phyloP scores from a whole-genome alignment of 30 jellyfish, hydroid and myxozoan species.

The Morbakka virulenta region DNA sequence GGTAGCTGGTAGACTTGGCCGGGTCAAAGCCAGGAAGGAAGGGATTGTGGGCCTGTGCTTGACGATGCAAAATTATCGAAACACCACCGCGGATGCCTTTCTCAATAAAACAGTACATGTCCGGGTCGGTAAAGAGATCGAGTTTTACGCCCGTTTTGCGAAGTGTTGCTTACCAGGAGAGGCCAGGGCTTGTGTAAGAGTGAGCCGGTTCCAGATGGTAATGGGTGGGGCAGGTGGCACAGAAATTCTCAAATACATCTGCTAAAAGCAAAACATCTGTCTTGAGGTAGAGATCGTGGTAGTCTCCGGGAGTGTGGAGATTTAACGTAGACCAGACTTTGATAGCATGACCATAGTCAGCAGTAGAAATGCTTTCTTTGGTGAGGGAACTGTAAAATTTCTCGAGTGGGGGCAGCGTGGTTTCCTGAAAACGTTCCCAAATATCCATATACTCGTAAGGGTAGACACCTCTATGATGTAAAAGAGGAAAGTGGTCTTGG shows the following conservation, averaged over 20 bases:
- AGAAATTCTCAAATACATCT: conserved; percentile 39
- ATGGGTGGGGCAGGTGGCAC: conserved; percentile 13
- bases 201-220: conserved; percentile 50
- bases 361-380: conserved; percentile 6
- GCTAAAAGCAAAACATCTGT: conserved; percentile 54
- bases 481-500: neutral
- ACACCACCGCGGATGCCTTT: conserved; percentile 60
- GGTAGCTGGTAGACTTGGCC: conserved; percentile 10
- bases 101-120: conserved; percentile 27
- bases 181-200: conserved; percentile 55
- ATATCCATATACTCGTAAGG: conserved; percentile 64
- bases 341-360: conserved; percentile 40
- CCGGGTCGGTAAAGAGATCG: conserved; percentile 26
- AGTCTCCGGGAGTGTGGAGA: conserved; percentile 7
- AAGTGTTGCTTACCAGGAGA: conserved; percentile 48
- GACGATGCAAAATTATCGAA: conserved; percentile 20
- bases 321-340: conserved; percentile 19
- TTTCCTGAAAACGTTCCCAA: conserved; percentile 27
- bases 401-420: conserved; percentile 43
- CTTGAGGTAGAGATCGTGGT: conserved; percentile 35
- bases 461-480: conserved; percentile 61
- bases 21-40: neutral
- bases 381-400: conserved; percentile 4
- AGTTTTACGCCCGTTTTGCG: conserved; percentile 18
- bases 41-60: conserved; percentile 37